Conservation (phyloP, 2,797 vertebrate species). For the Salmo trutta region DNA sequence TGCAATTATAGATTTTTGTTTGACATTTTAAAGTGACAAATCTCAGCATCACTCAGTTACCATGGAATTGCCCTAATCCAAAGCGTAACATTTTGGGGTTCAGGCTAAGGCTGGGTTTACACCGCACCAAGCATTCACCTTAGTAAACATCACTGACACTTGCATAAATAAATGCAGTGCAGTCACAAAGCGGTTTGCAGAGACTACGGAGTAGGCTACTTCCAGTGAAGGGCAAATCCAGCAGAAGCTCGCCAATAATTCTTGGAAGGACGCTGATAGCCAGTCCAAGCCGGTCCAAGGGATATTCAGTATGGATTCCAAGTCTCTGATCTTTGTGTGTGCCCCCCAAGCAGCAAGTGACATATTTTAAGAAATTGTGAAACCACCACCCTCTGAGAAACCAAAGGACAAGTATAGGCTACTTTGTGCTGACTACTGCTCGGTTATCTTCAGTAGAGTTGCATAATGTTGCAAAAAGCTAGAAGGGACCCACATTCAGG, state of each 20-base stretch:
- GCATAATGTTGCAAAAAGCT: neutral
- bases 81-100: neutral
- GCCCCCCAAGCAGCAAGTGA: neutral
- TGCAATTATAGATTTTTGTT: too few relatives aligned
- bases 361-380: neutral
- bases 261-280: neutral
- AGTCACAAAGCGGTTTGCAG: neutral
- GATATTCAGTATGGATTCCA: neutral
- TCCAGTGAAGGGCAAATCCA: neutral
- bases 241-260: neutral
- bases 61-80: neutral
- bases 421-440: neutral
- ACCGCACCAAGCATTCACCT: neutral
- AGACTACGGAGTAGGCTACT: neutral
- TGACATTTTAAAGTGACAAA: too few relatives aligned
- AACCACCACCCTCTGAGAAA: neutral
- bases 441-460: neutral
- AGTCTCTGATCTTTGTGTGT: neutral
- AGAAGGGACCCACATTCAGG: neutral
- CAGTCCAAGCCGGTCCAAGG: neutral
- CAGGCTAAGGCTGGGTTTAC: neutral
- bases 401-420: too few relatives aligned
- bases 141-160: neutral
- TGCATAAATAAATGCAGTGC: neutral
- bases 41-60: too few relatives aligned